phyloP scores from a whole-genome alignment of 2,888 invertebrate species.

The Branchellion lobata region DNA sequence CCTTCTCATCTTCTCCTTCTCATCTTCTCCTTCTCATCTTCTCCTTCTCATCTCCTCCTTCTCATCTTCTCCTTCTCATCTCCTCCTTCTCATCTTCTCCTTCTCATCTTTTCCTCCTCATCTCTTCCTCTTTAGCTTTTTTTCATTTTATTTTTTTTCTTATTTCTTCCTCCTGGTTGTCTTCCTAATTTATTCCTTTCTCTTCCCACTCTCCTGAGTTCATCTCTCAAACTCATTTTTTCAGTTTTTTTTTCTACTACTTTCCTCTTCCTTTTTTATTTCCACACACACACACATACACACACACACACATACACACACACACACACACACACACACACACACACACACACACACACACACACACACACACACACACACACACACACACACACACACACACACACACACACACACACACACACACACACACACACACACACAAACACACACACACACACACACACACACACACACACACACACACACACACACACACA shows the following conservation, averaged over 20 bases:
- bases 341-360: constrained; percentile 17
- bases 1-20: no score
- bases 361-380: constrained; percentile 17
- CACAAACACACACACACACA: constrained; percentile 18
- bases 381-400: constrained; percentile 20
- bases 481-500: constrained; percentile 23
- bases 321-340: constrained; percentile 17
- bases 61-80: no score
- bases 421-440: constrained; percentile 23
- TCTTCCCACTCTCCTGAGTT: no score
- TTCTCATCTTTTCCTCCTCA: no score
- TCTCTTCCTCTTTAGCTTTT: not conserved
- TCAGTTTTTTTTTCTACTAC: not conserved
- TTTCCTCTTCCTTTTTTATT: not conserved
- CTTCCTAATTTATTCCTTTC: no score
- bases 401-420: constrained; percentile 26
- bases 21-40: no score
- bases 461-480: constrained; percentile 23
- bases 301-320: constrained; percentile 13
- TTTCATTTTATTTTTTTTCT: not conserved
- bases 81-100: no score
- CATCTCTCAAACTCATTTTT: not conserved
- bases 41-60: no score
- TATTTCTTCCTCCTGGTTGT: no score
- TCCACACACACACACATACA: constrained; percentile 2